A percentile compares a stretch with the other conserved stretches of the same genome.
Conservation (phyloP, 2,888 invertebrate species). For the Flabesymbios commensalis region DNA sequence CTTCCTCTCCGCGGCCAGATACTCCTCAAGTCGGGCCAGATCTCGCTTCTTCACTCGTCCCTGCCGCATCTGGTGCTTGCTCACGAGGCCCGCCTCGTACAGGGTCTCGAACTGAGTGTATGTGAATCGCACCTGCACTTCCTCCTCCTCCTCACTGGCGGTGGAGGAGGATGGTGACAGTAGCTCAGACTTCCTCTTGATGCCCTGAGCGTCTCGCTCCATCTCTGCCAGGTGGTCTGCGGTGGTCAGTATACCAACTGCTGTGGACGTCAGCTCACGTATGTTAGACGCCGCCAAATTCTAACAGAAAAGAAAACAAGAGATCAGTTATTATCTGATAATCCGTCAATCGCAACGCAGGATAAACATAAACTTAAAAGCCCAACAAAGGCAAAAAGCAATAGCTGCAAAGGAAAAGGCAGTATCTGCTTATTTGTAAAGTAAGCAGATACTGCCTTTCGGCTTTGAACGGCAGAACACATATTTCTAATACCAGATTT, state of each 20-base stretch:
- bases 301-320: constrained; percentile 7
- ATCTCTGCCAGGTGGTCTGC: background rate
- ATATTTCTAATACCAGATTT: no score
- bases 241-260: constrained; percentile 37
- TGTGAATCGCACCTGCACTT: constrained; percentile 16
- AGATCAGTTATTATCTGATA: background rate
- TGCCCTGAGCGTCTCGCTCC: background rate
- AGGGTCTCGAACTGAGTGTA: constrained; percentile 22
- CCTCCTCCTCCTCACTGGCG: background rate
- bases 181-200: constrained; percentile 1
- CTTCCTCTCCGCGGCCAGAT: background rate
- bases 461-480: no score
- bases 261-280: constrained; percentile 42
- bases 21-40: background rate
- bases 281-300: constrained; percentile 39
- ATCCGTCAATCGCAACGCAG: background rate
- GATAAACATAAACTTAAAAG: no score
- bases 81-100: constrained; percentile 16
- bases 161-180: background rate
- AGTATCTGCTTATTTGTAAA: no score
- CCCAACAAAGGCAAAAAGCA: no score
- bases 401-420: no score
- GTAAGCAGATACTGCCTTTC: no score
- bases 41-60: constrained; percentile 12
- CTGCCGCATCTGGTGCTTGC: constrained; percentile 16